Evolutionary conservation across 2,888 invertebrate species (phyloP), one percentile per base, ranked within the genome.

Genomic region (Spilarctia lutea): DNA sequence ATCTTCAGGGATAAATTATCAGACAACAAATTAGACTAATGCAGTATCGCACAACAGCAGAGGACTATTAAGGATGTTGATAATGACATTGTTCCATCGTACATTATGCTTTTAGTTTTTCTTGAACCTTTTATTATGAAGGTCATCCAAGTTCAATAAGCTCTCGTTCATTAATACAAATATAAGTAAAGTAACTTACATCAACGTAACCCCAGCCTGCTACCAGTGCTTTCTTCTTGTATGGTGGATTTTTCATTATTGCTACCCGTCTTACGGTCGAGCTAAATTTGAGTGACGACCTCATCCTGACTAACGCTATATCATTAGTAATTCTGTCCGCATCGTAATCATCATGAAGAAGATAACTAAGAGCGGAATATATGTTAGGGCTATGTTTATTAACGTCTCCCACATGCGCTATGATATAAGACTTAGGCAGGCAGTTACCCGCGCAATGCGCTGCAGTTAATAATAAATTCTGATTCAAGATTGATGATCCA

Each of bases 401-500:
- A 2, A 7, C 63, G 30, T 81, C 63, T 0, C 88, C 89, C 0
- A 83, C 75, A 8, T 74, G 60, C 7, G 77, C 66, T 6, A 71
- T 60, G 0, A 82, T 66, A 0, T 8, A 18, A 0, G 67, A 69
- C 0, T 33, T 20, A 7, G 8, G 0, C 0, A 0, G 0, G 71
- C 85, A 87, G 2, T 20, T 52, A 13, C 56, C 24, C 2, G 86
- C 0, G 48, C 89, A 91, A 71, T 91, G 91, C 0, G 85, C 91
- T 0, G 90, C 91, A 0, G 91, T 88, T 1, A 91, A 30, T 0
- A 89, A 24, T 8, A 90, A 71, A 0, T 16, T 33, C 48, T 88
- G 86, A 65, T 88, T 91, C 0, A 92, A 2, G 6, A 92, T 84
- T 0, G 91, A 91, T 0, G 85, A 77, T 0, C 90, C 90, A 48